Evolutionary conservation across 2,888 invertebrate species (phyloP).

Genomic region (Oligia strigilis): DNA sequence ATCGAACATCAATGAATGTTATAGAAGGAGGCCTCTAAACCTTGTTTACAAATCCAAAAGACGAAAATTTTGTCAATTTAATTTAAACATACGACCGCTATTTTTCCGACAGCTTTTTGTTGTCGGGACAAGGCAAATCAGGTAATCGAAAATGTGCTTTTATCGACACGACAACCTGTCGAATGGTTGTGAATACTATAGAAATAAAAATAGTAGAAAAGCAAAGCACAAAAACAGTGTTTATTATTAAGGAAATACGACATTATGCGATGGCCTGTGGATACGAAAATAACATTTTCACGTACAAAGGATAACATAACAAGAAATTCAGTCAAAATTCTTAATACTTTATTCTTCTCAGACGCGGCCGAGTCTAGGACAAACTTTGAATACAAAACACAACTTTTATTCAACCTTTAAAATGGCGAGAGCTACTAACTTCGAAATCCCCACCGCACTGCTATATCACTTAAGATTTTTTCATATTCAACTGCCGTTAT

Average conservation of each 20-base stretch:
- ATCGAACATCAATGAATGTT: not conserved
- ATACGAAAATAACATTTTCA: conserved; percentile 7
- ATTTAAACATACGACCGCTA: not conserved
- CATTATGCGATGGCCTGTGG: not conserved
- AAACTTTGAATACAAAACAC: conserved; percentile 61
- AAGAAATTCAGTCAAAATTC: conserved; percentile 34
- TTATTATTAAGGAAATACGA: not conserved
- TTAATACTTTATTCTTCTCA: conserved; percentile 41
- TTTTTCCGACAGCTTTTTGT: not conserved
- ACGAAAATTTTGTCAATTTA: not conserved
- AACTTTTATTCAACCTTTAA: conserved; percentile 59
- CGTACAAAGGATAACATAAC: conserved; percentile 16
- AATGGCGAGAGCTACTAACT: conserved; percentile 50
- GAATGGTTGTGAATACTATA: not conserved
- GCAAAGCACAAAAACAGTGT: too few species aligned
- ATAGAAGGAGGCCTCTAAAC: not conserved
- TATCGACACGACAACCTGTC: not conserved
- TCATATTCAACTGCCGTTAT: conserved; percentile 74
- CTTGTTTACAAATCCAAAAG: not conserved
- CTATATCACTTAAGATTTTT: conserved; percentile 75
- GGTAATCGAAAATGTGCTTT: not conserved
- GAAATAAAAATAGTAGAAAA: not conserved
- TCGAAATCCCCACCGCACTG: conserved; percentile 57
- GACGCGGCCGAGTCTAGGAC: conserved; percentile 23
- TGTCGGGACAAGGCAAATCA: not conserved